Conservation (phyloP, 2,113 vertebrate genomes). For the Solea senegalensis region DNA sequence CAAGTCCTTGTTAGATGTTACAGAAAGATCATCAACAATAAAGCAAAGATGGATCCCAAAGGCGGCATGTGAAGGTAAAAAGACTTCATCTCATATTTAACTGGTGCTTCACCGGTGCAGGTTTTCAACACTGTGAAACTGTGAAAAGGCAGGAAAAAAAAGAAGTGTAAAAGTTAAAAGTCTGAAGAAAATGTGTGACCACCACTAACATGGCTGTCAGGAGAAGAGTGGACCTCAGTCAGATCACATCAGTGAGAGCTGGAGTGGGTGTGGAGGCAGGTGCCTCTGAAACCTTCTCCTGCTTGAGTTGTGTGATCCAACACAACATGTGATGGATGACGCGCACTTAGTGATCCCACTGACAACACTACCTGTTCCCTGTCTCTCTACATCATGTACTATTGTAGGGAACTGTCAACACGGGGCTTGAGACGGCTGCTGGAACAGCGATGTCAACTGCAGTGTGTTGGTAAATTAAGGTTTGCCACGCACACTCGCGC, state of each 20-base stretch:
- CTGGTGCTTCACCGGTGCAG: background rate
- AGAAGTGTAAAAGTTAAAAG: background rate
- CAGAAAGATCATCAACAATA: too few relatives aligned
- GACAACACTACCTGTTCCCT: constrained; percentile 39
- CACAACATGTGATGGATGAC: constrained; percentile 26
- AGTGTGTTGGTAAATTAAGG: constrained; percentile 57
- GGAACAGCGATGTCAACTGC: constrained; percentile 36
- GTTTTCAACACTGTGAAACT: background rate
- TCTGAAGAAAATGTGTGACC: constrained; percentile 21
- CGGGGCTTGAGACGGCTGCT: constrained; percentile 13
- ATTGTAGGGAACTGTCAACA: constrained; percentile 39
- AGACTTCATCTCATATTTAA: too few relatives aligned
- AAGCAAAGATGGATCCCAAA: too few relatives aligned
- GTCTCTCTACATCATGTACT: constrained; percentile 44
- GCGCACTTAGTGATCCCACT: constrained; percentile 25
- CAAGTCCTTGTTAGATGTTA: too few relatives aligned
- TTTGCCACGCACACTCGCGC: constrained; percentile 15
- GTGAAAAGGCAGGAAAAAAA: background rate
- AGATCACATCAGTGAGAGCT: constrained; percentile 7
- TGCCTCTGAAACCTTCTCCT: constrained; percentile 25
- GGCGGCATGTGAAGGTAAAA: too few relatives aligned
- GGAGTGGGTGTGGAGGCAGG: constrained; percentile 26
- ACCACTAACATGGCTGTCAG: constrained; percentile 13
- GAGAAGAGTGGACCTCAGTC: constrained; percentile 26
- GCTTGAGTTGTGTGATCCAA: constrained; percentile 42